A percentile compares a stretch with the other conserved stretches of the same genome.
Conservation (phyloP, 2,888 invertebrate genomes). For the Agrenia bidenticulata region DNA sequence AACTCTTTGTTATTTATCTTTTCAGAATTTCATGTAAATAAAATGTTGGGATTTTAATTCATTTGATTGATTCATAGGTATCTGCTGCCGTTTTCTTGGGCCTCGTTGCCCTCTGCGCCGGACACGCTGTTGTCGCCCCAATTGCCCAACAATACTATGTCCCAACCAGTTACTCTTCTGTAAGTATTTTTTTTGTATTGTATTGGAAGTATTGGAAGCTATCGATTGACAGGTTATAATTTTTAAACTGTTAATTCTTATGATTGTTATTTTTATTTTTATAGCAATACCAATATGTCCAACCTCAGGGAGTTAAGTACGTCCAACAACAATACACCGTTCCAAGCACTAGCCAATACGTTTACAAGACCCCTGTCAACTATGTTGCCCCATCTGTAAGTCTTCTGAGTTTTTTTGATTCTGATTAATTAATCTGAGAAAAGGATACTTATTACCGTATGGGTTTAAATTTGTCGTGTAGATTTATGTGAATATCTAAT, state of each 20-base stretch:
- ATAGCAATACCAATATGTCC: background rate
- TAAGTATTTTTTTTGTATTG: background rate
- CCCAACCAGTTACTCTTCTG: conserved; percentile 2
- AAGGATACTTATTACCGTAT: too few relatives aligned
- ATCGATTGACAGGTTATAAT: too few relatives aligned
- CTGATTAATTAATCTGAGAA: too few relatives aligned
- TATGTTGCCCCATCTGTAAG: background rate
- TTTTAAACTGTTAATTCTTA: background rate
- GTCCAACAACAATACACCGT: background rate
- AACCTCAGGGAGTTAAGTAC: conserved; percentile 2
- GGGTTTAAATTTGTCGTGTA: too few relatives aligned
- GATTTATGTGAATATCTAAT: background rate
- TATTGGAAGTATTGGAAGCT: background rate
- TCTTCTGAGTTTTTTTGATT: background rate
- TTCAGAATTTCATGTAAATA: background rate
- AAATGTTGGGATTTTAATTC: background rate
- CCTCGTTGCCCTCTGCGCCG: conserved; percentile 7
- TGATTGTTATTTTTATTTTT: too few relatives aligned
- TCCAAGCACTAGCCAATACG: conserved; percentile 1
- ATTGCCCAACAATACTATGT: background rate
- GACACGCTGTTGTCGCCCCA: background rate
- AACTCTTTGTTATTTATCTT: background rate
- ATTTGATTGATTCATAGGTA: background rate
- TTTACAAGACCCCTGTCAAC: background rate
- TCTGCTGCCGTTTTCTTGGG: conserved; percentile 12